Evolutionary conservation across 1,140 invertebrate genomes (phyloP).

Genomic region (Tigriopus japonicus): DNA sequence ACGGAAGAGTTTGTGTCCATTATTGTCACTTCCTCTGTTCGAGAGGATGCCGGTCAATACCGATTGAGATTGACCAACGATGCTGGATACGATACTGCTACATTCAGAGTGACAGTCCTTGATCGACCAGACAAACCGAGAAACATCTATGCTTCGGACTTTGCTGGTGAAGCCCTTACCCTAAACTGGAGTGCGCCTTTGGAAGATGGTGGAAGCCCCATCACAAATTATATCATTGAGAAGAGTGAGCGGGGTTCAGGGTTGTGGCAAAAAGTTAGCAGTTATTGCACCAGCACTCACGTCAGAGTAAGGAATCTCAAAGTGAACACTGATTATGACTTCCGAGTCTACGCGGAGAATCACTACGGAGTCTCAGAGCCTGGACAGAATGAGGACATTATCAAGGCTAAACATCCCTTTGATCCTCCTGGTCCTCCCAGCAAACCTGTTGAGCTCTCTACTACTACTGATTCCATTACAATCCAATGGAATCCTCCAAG

Average conservation of each 20-base stretch:
- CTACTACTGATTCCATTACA: constrained; percentile 80
- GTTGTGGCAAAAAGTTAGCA: constrained; percentile 61
- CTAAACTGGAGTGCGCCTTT: constrained; percentile 89
- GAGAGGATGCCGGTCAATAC: constrained; percentile 76
- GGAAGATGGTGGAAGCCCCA: constrained; percentile 80
- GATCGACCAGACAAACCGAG: constrained; percentile 72
- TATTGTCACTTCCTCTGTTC: constrained; percentile 74
- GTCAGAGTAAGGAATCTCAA: constrained; percentile 72
- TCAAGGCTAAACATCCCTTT: constrained; percentile 86
- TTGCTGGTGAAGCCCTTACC: constrained; percentile 82
- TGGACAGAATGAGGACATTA: constrained; percentile 60
- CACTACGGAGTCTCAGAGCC: constrained; percentile 87
- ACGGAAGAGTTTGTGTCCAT: constrained; percentile 68
- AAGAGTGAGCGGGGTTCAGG: constrained; percentile 60
- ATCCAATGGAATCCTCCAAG: constrained; percentile 80
- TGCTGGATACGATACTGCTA: constrained; percentile 81
- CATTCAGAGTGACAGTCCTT: constrained; percentile 78
- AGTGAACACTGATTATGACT: constrained; percentile 81
- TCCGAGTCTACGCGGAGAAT: constrained; percentile 94
- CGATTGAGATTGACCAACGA: constrained; percentile 80
- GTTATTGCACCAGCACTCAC: constrained; percentile 72
- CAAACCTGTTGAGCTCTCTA: constrained; percentile 59
- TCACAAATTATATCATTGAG: constrained; percentile 93
- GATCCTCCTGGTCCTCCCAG: constrained; percentile 79
- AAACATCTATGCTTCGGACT: constrained; percentile 72